Evolutionary conservation across 1,140 invertebrate genomes (phyloP).

Genomic region (Steinernema feltiae): DNA sequence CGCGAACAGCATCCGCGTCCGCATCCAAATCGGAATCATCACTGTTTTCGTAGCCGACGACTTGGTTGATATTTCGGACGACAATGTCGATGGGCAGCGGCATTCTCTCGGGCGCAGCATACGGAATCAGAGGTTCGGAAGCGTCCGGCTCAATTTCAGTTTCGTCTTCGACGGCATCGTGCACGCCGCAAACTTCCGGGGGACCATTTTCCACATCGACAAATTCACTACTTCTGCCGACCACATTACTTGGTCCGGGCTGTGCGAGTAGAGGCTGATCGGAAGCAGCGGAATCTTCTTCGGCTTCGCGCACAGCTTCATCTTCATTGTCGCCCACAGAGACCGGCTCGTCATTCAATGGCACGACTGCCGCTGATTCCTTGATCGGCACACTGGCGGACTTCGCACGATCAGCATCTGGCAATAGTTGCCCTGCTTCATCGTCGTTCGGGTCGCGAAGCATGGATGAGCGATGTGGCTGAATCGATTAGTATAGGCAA

Average conservation of each 20-base stretch:
- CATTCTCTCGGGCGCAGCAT: not conserved
- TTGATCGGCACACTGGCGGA: too few species aligned
- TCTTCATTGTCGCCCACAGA: not conserved
- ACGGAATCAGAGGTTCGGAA: not conserved
- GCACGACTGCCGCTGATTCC: too few species aligned
- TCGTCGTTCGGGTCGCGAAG: not conserved
- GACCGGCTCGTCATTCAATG: too few species aligned
- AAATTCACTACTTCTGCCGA: too few species aligned
- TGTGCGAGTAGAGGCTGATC: too few species aligned
- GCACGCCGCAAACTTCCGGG: not conserved
- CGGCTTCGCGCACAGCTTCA: too few species aligned
- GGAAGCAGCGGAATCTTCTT: too few species aligned
- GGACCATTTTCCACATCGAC: not conserved
- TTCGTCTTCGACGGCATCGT: not conserved
- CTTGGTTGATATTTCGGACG: not conserved
- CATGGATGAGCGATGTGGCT: not conserved
- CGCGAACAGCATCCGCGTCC: not conserved
- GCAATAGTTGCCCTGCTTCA: not conserved
- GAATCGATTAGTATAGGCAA: not conserved
- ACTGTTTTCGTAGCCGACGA: not conserved
- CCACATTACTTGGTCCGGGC: too few species aligned
- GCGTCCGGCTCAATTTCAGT: not conserved
- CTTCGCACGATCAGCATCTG: not conserved
- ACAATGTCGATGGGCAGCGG: not conserved
- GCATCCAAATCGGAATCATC: not conserved